Percentiles rank a stretch among this genome's conserved stretches.
Conservation (phyloP, 2,888 invertebrate species). For the Trileptium ribeirensis region DNA sequence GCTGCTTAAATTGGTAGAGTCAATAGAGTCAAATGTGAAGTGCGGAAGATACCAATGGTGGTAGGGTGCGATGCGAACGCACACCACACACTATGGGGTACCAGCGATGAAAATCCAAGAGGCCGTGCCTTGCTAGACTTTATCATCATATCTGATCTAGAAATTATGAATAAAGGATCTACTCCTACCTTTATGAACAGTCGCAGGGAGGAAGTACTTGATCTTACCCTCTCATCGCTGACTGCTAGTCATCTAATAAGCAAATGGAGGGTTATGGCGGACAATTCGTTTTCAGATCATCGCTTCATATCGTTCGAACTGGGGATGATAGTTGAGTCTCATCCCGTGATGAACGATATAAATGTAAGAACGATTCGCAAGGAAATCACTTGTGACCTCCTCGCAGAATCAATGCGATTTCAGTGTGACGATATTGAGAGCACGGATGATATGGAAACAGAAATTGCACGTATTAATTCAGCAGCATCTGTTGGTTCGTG, state of each 20-base stretch:
- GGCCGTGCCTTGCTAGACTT: background rate
- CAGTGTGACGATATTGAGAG: no score
- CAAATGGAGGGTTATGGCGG: background rate
- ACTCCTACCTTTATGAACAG: background rate
- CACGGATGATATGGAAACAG: no score
- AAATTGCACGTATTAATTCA: no score
- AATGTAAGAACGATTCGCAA: no score
- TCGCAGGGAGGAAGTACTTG: background rate
- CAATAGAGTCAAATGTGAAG: background rate
- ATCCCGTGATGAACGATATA: no score
- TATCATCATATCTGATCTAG: background rate
- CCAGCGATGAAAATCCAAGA: background rate
- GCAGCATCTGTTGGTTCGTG: no score
- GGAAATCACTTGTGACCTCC: no score
- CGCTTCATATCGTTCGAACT: background rate
- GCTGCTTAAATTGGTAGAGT: background rate
- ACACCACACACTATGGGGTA: background rate
- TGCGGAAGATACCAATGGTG: background rate
- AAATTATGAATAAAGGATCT: background rate
- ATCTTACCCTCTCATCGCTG: background rate
- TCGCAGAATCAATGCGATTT: no score
- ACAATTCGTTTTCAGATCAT: background rate
- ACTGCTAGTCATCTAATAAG: background rate
- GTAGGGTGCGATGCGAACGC: slow-evolving; percentile 7
- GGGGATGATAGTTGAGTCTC: no score